Evolutionary conservation across 2,888 invertebrate species (phyloP).

Genomic region (Lysandra coridon): DNA sequence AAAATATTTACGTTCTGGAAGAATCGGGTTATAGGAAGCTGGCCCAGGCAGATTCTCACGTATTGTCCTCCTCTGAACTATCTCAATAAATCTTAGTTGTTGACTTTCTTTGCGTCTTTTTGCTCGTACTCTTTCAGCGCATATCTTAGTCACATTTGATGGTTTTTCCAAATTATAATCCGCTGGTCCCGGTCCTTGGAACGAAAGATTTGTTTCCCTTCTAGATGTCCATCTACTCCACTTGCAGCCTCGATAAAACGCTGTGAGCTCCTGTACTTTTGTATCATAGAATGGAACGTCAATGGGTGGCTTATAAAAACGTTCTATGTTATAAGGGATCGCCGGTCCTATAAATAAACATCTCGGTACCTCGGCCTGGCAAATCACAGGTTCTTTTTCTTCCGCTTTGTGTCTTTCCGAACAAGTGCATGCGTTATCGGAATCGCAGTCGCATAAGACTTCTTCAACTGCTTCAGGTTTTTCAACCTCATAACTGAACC

Average conservation of each 20-base stretch:
- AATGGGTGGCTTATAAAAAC: conserved; percentile 41
- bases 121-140: conserved; percentile 57
- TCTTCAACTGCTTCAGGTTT: conserved; percentile 57
- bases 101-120: conserved; percentile 56
- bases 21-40: conserved; percentile 54
- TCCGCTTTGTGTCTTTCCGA: conserved; percentile 41
- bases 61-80: conserved; percentile 56
- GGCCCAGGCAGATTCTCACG: conserved; percentile 60
- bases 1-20: conserved; percentile 50
- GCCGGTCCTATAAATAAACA: conserved; percentile 56
- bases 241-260: conserved; percentile 68
- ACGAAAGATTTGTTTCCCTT: conserved; percentile 44
- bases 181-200: conserved; percentile 58
- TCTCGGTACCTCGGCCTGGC: conserved; percentile 54
- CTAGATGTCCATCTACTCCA: conserved; percentile 63
- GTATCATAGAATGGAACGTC: conserved; percentile 58
- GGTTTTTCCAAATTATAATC: conserved; percentile 52
- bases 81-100: conserved; percentile 64
- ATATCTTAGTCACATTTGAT: conserved; percentile 48
- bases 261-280: conserved; percentile 53
- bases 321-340: conserved; percentile 47
- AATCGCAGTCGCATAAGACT: conserved; percentile 59
- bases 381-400: conserved; percentile 44
- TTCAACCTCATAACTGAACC: conserved; percentile 62
- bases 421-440: conserved; percentile 36